phyloP scores from a whole-genome alignment of 2,113 vertebrate species.

The Regulus satrapa region DNA sequence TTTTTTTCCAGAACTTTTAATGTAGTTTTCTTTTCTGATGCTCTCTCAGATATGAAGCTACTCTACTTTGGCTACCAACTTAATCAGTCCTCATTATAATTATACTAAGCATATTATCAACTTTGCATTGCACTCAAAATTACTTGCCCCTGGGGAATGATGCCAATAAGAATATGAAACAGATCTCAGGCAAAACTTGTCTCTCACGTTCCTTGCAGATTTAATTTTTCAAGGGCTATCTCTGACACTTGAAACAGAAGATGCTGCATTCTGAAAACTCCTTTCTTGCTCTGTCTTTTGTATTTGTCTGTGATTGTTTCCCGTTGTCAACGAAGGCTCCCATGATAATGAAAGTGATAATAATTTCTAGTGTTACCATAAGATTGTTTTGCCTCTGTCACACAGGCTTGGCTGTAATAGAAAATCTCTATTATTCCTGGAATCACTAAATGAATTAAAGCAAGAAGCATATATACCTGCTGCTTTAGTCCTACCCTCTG shows the following conservation, averaged over 20 bases:
- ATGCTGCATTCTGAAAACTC: background rate
- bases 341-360: constrained; percentile 5
- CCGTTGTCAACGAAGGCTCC: background rate
- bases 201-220: constrained; percentile 8
- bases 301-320: background rate
- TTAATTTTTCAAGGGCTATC: constrained; percentile 9
- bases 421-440: background rate
- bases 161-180: constrained; percentile 28
- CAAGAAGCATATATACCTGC: background rate
- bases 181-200: constrained; percentile 42
- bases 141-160: constrained; percentile 32
- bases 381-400: constrained; percentile 23
- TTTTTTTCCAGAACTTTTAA: background rate
- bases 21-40: constrained; percentile 46
- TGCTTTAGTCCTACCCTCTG: background rate
- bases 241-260: constrained; percentile 16
- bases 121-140: constrained; percentile 48
- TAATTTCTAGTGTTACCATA: background rate
- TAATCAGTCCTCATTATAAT: constrained; percentile 64
- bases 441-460: background rate
- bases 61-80: constrained; percentile 47
- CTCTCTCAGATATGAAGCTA: constrained; percentile 38
- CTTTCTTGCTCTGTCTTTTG: background rate
- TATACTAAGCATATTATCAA: constrained; percentile 48
- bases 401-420: background rate